phyloP scores from a whole-genome alignment of 35 echinoderm and acorn worm genomes.

The Heliocidaris erythrogramma region DNA sequence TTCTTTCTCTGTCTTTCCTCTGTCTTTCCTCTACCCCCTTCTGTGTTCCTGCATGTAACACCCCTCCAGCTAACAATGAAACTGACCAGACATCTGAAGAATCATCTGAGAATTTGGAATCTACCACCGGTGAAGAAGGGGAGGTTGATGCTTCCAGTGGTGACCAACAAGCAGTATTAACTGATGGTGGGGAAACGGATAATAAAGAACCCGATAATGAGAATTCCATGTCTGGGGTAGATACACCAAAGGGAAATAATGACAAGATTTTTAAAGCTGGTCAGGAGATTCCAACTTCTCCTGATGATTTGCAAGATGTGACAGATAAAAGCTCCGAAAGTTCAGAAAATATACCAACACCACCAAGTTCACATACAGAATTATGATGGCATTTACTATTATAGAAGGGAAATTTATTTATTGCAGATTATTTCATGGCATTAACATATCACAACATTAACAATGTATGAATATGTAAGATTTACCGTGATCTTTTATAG shows the following conservation, averaged over 20 bases:
- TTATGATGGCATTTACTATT: neutral
- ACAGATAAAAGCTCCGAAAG: neutral
- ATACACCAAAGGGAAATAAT: neutral
- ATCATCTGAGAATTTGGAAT: constrained; percentile 40
- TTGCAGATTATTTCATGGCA: neutral
- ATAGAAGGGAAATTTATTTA: neutral
- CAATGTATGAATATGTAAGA: neutral
- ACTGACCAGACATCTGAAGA: constrained; percentile 37
- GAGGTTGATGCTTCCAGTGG: constrained; percentile 44
- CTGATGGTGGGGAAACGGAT: neutral
- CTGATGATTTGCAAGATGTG: constrained; percentile 23
- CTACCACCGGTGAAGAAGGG: constrained; percentile 12
- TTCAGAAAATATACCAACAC: neutral
- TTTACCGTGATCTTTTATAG: neutral
- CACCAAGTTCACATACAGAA: neutral
- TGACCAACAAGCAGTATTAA: constrained; percentile 13
- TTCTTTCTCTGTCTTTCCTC: neutral
- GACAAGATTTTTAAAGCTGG: neutral
- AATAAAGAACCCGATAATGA: neutral
- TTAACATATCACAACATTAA: neutral
- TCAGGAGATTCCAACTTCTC: constrained; percentile 34
- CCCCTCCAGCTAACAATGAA: constrained; percentile 52
- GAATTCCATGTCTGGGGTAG: neutral
- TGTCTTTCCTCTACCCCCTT: neutral
- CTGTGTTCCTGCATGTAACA: neutral